phyloP scores from a whole-genome alignment of 1,140 invertebrate species.

The Pogonomyrmex barbatus region DNA sequence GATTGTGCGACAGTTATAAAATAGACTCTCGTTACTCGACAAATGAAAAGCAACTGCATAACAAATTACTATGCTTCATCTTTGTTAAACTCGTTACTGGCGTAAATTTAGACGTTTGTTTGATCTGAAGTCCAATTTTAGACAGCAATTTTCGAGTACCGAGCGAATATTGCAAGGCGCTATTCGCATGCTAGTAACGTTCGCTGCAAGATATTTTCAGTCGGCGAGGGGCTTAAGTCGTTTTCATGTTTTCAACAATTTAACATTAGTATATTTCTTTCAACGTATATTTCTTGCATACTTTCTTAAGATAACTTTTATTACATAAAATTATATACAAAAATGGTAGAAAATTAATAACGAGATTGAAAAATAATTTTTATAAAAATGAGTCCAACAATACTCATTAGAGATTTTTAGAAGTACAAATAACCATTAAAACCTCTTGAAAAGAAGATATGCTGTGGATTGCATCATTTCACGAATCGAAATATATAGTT shows the following conservation, averaged over 20 bases:
- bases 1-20: background rate
- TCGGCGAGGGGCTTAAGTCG: background rate
- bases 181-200: background rate
- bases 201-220: conserved; percentile 3
- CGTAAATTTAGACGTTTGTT: background rate
- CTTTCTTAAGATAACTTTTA: background rate
- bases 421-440: background rate
- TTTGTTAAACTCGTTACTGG: background rate
- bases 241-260: background rate
- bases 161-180: background rate
- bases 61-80: background rate
- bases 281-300: background rate
- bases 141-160: background rate
- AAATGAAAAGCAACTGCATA: background rate
- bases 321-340: background rate
- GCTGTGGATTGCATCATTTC: background rate
- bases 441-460: background rate
- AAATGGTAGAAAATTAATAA: background rate
- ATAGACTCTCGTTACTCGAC: background rate
- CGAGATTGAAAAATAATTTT: background rate
- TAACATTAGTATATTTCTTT: background rate
- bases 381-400: background rate
- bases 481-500: background rate
- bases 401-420: background rate
- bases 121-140: conserved; percentile 4